These are phyloP conservation scores for Xanthostigma xanthostigma DNA, from an alignment of 2,888 invertebrate genomes.

Conservation along the genomic window DNA sequence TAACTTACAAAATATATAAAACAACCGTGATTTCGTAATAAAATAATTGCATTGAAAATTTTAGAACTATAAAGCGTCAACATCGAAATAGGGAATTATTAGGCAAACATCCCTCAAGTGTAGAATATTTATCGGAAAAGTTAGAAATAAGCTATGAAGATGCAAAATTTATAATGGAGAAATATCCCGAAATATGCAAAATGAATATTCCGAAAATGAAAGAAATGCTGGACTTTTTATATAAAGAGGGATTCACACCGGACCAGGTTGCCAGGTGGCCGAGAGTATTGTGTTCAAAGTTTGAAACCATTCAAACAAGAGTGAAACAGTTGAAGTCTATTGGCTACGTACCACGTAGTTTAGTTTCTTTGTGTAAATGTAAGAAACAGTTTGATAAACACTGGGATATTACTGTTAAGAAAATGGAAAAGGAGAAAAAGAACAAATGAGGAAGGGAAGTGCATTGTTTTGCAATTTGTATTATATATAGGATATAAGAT, in stretches of 20 bases:
- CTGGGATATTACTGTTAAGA: not conserved
- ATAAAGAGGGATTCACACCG: conserved; percentile 25
- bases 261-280: conserved; percentile 26
- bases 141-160: conserved; percentile 23
- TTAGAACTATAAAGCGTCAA: conserved; percentile 24
- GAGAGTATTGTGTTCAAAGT: conserved; percentile 29
- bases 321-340: conserved; percentile 21
- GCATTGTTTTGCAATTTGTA: too few relatives aligned
- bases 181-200: conserved; percentile 26
- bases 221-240: conserved; percentile 28
- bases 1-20: too few relatives aligned
- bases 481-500: too few relatives aligned
- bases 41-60: conserved; percentile 10
- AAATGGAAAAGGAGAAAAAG: conserved; percentile 6
- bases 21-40: not conserved
- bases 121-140: conserved; percentile 27
- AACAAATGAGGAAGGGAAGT: not conserved
- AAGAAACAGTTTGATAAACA: conserved; percentile 11
- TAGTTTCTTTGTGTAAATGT: conserved; percentile 14
- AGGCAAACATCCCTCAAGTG: conserved; percentile 22
- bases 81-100: conserved; percentile 25
- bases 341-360: conserved; percentile 9
- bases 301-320: conserved; percentile 26
- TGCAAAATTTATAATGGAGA: conserved; percentile 21
- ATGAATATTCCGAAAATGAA: conserved; percentile 28